phyloP scores from a whole-genome alignment of 2,888 invertebrate genomes.

The Lasioglossum pauxillum region DNA sequence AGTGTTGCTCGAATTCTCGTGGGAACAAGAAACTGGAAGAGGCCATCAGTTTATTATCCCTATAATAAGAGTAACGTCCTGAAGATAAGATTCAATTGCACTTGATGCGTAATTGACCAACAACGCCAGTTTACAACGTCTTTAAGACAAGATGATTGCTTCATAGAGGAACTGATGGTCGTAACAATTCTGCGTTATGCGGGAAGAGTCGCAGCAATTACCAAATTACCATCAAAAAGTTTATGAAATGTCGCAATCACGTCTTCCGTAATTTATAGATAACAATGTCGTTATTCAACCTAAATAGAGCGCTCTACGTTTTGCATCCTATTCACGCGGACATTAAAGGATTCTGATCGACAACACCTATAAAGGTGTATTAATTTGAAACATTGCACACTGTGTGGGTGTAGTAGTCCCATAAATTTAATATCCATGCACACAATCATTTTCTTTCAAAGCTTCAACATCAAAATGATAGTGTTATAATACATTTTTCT shows the following conservation, averaged over 20 bases:
- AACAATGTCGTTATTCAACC: background rate
- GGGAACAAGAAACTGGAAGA: background rate
- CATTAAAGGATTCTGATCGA: background rate
- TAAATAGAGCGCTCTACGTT: background rate
- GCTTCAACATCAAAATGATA: background rate
- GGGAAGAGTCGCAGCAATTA: background rate
- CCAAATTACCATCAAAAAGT: background rate
- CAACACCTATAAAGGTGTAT: background rate
- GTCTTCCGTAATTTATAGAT: background rate
- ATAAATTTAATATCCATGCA: background rate
- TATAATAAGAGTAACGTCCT: background rate
- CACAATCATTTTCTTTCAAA: background rate
- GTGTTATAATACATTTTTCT: background rate
- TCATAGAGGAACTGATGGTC: background rate
- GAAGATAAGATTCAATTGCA: constrained; percentile 5
- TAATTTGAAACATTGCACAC: background rate
- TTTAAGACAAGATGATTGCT: background rate
- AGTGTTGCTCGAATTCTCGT: background rate
- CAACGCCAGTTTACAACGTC: background rate
- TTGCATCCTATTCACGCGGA: background rate
- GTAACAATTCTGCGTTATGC: background rate
- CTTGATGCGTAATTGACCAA: background rate
- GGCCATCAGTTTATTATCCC: background rate
- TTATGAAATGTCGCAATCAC: background rate
- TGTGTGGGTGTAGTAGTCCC: background rate